These are phyloP conservation scores for Nothocercus nigrocapillus DNA, from an alignment of 2,113 vertebrate species.

Conservation along the genomic window DNA sequence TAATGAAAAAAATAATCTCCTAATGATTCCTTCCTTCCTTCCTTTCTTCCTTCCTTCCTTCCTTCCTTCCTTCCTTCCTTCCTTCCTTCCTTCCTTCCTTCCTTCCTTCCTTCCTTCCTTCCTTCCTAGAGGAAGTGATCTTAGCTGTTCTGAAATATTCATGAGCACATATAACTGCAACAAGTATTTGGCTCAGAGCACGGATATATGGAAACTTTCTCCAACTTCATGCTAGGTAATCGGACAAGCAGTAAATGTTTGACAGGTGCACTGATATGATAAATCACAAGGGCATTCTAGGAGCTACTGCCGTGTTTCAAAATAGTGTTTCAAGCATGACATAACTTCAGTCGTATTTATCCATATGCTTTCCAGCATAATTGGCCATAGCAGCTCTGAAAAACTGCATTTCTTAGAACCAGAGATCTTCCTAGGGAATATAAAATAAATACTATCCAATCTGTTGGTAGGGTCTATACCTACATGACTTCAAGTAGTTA, in stretches of 20 bases:
- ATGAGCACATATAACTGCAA: background rate
- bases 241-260: background rate
- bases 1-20: background rate
- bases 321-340: conserved; percentile 6
- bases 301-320: background rate
- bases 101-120: background rate
- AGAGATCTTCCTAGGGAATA: background rate
- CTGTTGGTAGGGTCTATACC: background rate
- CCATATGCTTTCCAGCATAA: background rate
- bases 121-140: background rate
- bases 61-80: background rate
- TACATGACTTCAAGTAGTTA: background rate
- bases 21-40: background rate
- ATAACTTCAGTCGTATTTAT: conserved; percentile 1
- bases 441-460: background rate
- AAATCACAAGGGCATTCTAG: background rate
- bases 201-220: background rate
- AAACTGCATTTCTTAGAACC: background rate
- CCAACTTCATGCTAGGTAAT: background rate
- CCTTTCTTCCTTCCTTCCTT: background rate
- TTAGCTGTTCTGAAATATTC: background rate
- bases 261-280: background rate
- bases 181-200: background rate
- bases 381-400: background rate
- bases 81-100: background rate